Evolutionary conservation across 2,888 invertebrate genomes (phyloP), one percentile per base, ranked within the genome.

Genomic region (Agrypnus murinus): DNA sequence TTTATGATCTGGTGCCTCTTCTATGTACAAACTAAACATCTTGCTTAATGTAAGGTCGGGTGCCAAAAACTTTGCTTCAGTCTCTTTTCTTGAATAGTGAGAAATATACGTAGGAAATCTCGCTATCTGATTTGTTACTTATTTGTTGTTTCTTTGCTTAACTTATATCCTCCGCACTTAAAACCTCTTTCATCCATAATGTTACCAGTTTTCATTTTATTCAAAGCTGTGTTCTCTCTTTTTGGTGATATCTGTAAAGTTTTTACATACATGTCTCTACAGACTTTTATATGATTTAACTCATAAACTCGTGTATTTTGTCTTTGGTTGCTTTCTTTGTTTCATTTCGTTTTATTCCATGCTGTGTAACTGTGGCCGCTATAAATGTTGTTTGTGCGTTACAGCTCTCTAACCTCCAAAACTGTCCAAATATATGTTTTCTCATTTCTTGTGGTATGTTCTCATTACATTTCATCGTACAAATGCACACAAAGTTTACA

Each of bases 321-420:
- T 64, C 43, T 53, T 53, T 14, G 19, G 38, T 53, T 64, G 36
- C 55, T 64, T 64, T 38, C 55, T 17, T 64, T 64, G 40, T 55
- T 55, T 12, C 64, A 6, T 53, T 53, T 64, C 64, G 53, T 50
- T 64, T 64, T 53, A 64, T 64, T 50, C 64, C 55, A 15, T 12
- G 40, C 25, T 53, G 31, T 46, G 2, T 46, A 17, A 46, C 17
- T 46, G 46, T 62, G 10, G 74, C 73, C 34, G 73, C 72, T 59
- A 74, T 74, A 63, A 70, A 74, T 43, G 65, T 69, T 19, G 66
- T 71, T 72, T 76, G 73, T 19, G 67, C 57, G 36, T 76, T 60
- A 65, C 74, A 74, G 5, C 71, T 72, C 9, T 66, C 40, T 34
- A 76, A 53, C 12, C 71, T 73, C 75, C 72, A 76, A 73, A 76